Evolutionary conservation across 2,888 invertebrate genomes (phyloP).

Genomic region (Melitaea athalia): DNA sequence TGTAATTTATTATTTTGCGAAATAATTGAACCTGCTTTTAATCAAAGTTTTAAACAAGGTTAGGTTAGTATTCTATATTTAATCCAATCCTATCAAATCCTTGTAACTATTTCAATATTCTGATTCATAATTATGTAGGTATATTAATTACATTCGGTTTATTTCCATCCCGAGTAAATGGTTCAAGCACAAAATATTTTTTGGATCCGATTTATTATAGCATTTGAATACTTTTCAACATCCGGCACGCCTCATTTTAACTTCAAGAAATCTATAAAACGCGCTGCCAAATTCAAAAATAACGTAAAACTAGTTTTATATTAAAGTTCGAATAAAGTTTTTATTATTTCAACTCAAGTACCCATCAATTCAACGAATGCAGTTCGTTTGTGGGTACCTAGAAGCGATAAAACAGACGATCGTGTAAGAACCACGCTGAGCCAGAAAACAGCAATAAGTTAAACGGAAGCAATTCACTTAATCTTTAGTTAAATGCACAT

Average conservation of each 20-base stretch:
- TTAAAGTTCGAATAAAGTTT: conserved; percentile 5
- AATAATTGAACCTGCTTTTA: too few relatives aligned
- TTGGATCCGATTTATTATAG: too few relatives aligned
- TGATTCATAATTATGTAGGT: too few relatives aligned
- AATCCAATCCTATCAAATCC: too few relatives aligned
- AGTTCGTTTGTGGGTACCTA: conserved; percentile 22
- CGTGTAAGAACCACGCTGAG: conserved; percentile 33
- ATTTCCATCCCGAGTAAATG: too few relatives aligned
- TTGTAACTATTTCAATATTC: too few relatives aligned
- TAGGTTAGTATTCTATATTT: too few relatives aligned
- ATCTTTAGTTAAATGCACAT: conserved; percentile 35
- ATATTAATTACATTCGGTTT: too few relatives aligned
- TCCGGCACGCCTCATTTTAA: background rate
- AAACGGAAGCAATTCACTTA: conserved; percentile 37
- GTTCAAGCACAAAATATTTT: too few relatives aligned
- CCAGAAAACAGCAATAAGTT: conserved; percentile 40
- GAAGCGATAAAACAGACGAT: conserved; percentile 34
- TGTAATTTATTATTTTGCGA: too few relatives aligned
- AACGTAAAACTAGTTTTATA: background rate
- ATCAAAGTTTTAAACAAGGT: too few relatives aligned
- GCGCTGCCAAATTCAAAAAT: background rate
- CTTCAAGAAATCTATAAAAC: background rate
- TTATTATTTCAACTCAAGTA: conserved; percentile 10
- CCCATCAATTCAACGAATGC: conserved; percentile 31
- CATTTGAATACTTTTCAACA: too few relatives aligned